Percentiles rank a stretch among this genome's conserved stretches.
phyloP scores from a whole-genome alignment of 1,140 invertebrate species.

The Orussus abietinus region DNA sequence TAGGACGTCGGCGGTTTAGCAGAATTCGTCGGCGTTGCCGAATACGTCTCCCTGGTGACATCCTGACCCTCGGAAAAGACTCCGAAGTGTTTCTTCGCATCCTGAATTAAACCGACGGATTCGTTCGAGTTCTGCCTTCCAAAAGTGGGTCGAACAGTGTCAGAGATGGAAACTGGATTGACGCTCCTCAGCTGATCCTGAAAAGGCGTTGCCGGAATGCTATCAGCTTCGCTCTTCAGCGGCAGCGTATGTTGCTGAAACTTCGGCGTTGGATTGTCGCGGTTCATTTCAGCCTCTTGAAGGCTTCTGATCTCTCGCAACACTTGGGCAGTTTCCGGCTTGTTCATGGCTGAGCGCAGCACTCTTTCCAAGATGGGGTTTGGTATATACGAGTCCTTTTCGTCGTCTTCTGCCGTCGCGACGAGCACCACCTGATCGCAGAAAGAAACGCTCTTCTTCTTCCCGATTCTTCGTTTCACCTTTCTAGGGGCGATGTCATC shows the following conservation, averaged over 20 bases:
- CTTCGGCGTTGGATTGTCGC: slow-evolving; percentile 39
- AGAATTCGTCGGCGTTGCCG: slow-evolving; percentile 10
- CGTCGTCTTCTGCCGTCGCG: slow-evolving; percentile 85
- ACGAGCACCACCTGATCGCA: slow-evolving; percentile 90
- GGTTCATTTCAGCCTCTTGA: slow-evolving; percentile 48
- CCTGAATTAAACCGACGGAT: slow-evolving; percentile 23
- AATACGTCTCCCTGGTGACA: slow-evolving; percentile 28
- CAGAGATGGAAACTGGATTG: slow-evolving; percentile 30
- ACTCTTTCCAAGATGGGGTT: slow-evolving; percentile 87
- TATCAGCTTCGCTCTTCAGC: slow-evolving; percentile 47
- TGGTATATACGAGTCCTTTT: slow-evolving; percentile 84
- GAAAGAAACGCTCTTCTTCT: slow-evolving; percentile 92
- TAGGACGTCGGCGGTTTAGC: slow-evolving; percentile 27
- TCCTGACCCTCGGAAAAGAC: slow-evolving; percentile 29
- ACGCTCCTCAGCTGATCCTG: slow-evolving; percentile 48
- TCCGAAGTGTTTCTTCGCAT: slow-evolving; percentile 27
- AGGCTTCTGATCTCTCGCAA: slow-evolving; percentile 52
- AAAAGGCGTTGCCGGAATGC: slow-evolving; percentile 43
- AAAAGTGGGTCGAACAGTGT: slow-evolving; percentile 27
- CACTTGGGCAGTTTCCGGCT: slow-evolving; percentile 60
- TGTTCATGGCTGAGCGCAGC: slow-evolving; percentile 73
- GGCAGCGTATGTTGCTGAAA: slow-evolving; percentile 51
- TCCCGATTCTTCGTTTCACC: slow-evolving; percentile 57
- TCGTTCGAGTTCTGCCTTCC: slow-evolving; percentile 35
- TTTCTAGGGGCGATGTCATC: slow-evolving; percentile 45